phyloP scores from a whole-genome alignment of 2,797 vertebrate species.

The Lacerta viridis region DNA sequence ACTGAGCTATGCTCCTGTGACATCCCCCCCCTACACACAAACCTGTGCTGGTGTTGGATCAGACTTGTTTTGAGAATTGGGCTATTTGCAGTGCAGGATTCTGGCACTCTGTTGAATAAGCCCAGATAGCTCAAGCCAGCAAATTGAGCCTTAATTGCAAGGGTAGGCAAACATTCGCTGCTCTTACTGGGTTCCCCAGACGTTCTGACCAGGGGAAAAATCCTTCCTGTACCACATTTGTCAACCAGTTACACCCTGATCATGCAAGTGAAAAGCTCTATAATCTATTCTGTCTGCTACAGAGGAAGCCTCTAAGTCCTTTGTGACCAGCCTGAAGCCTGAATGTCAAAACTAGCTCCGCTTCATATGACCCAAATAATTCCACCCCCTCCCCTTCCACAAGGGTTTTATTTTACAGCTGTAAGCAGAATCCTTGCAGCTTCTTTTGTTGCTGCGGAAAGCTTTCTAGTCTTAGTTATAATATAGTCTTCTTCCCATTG shows the following conservation, averaged over 20 bases:
- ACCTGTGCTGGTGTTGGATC: background rate
- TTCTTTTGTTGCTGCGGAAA: conserved; percentile 12
- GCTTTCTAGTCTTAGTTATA: conserved; percentile 42
- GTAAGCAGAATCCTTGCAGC: conserved; percentile 18
- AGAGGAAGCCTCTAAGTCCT: conserved; percentile 2
- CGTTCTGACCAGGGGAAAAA: background rate
- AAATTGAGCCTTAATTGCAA: background rate
- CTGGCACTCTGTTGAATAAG: background rate
- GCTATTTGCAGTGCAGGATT: background rate
- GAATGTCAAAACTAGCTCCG: conserved; percentile 22
- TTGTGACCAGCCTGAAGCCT: conserved; percentile 22
- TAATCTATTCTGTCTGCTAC: conserved; percentile 15
- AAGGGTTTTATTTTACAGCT: conserved; percentile 39
- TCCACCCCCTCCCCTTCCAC: background rate
- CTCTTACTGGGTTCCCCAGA: background rate
- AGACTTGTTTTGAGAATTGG: background rate
- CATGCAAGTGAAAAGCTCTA: conserved; percentile 17
- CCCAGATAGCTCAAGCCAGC: background rate
- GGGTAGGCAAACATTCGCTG: background rate
- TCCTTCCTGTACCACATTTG: background rate
- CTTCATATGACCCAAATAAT: conserved; percentile 32
- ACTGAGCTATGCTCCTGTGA: background rate
- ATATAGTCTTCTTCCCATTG: conserved; percentile 21
- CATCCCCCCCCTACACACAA: background rate
- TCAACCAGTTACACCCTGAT: conserved; percentile 11